A percentile compares a stretch with the other conserved stretches of the same genome.
Conservation (phyloP, 2,888 invertebrate genomes). For the Apamea crenata region DNA sequence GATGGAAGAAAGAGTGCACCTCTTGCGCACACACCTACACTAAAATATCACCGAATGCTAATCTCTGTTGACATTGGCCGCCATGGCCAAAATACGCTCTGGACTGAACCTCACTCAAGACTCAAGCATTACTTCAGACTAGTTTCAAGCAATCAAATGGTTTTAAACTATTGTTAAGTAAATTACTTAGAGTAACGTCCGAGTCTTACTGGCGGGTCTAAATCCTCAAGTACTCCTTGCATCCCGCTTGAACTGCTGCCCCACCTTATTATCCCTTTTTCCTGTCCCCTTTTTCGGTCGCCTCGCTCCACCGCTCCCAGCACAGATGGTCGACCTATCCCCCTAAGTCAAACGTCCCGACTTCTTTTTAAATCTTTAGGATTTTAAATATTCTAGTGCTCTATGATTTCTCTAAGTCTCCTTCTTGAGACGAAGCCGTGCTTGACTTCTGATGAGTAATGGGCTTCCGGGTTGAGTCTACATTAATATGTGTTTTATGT, state of each 20-base stretch:
- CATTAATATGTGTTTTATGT: not conserved
- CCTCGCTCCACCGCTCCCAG: slow-evolving; percentile 50
- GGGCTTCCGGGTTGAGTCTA: not conserved
- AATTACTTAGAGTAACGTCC: no score
- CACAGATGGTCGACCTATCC: slow-evolving; percentile 55
- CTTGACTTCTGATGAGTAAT: slow-evolving; percentile 2
- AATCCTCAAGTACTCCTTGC: not conserved
- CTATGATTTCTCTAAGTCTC: slow-evolving; percentile 28
- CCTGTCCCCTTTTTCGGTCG: slow-evolving; percentile 59
- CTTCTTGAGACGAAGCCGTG: not conserved
- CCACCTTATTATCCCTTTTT: slow-evolving; percentile 54
- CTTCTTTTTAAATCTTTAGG: slow-evolving; percentile 56
- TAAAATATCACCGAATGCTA: not conserved
- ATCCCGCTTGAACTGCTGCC: slow-evolving; percentile 44
- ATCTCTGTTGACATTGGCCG: not conserved
- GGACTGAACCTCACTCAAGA: not conserved
- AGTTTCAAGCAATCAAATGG: not conserved
- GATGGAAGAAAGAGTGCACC: no score
- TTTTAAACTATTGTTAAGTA: not conserved
- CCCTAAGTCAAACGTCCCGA: slow-evolving; percentile 57
- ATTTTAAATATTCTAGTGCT: slow-evolving; percentile 37
- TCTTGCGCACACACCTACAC: no score
- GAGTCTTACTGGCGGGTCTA: not conserved
- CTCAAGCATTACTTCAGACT: not conserved
- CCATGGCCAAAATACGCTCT: no score